phyloP scores from a whole-genome alignment of 2,888 invertebrate genomes.

The Polydrusus cervinus region DNA sequence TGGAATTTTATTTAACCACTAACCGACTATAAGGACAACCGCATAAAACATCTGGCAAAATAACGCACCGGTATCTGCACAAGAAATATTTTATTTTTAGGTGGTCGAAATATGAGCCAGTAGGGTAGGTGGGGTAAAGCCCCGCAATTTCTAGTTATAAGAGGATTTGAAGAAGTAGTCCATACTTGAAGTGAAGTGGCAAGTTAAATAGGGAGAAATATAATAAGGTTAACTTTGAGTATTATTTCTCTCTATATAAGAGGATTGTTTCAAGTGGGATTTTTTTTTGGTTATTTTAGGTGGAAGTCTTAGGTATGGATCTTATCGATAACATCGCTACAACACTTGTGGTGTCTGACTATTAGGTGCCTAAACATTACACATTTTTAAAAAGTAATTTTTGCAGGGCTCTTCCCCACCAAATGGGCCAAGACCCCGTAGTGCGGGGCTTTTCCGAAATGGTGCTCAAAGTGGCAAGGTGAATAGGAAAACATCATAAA shows the following conservation, averaged over 20 bases:
- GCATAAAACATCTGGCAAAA: too few species aligned
- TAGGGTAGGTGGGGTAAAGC: constrained; percentile 6
- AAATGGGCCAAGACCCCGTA: constrained; percentile 8
- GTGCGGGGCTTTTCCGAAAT: constrained; percentile 15
- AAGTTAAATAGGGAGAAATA: too few species aligned
- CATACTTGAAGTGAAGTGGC: too few species aligned
- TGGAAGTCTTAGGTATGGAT: constrained; percentile 14
- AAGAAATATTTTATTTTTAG: too few species aligned
- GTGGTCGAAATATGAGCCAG: not conserved
- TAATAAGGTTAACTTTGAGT: too few species aligned
- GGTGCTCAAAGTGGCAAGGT: not conserved
- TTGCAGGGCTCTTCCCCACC: constrained; percentile 7
- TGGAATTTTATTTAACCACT: too few species aligned
- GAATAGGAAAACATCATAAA: constrained; percentile 22
- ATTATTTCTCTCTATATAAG: too few species aligned
- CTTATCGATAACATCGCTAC: constrained; percentile 7
- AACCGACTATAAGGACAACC: too few species aligned
- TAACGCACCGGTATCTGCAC: too few species aligned
- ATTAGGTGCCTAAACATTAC: constrained; percentile 4
- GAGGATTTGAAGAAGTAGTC: too few species aligned
- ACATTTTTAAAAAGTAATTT: constrained; percentile 1
- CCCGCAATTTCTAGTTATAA: constrained; percentile 23
- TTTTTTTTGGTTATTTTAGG: constrained; percentile 10
- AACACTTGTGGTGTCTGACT: constrained; percentile 17
- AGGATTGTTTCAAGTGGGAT: constrained; percentile 4